Evolutionary conservation across 2,888 invertebrate genomes (phyloP).

Genomic region (Pomacea canaliculata): DNA sequence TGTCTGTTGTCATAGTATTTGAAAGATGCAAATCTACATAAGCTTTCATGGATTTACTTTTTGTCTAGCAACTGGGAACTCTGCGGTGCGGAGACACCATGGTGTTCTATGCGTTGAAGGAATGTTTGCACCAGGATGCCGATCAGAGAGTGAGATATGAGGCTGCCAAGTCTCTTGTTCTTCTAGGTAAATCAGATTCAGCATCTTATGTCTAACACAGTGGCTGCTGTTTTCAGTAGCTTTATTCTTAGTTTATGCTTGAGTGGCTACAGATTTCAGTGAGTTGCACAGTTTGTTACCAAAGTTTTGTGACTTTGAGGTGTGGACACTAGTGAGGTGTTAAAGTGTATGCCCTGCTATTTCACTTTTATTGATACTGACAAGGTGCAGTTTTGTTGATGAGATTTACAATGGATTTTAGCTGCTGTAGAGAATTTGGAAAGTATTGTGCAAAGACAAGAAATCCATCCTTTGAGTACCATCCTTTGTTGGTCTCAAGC

Average conservation of each 20-base stretch:
- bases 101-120: constrained; percentile 64
- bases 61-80: constrained; percentile 56
- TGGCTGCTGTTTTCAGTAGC: neutral
- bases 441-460: too few relatives aligned
- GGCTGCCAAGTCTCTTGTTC: constrained; percentile 63
- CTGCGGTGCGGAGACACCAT: constrained; percentile 64
- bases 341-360: too few relatives aligned
- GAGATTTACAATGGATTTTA: too few relatives aligned
- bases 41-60: too few relatives aligned
- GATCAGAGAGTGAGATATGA: constrained; percentile 64
- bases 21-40: neutral
- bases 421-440: too few relatives aligned
- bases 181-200: constrained; percentile 52
- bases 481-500: too few relatives aligned
- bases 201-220: neutral
- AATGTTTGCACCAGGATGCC: constrained; percentile 54
- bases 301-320: too few relatives aligned
- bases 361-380: too few relatives aligned
- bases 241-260: neutral
- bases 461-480: too few relatives aligned
- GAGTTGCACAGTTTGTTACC: neutral
- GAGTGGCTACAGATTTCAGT: neutral
- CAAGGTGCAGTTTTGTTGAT: too few relatives aligned
- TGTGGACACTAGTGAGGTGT: too few relatives aligned
- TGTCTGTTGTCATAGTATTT: too few relatives aligned